Evolutionary conservation across 2,888 invertebrate species (phyloP).

Genomic region (Thera obeliscata): DNA sequence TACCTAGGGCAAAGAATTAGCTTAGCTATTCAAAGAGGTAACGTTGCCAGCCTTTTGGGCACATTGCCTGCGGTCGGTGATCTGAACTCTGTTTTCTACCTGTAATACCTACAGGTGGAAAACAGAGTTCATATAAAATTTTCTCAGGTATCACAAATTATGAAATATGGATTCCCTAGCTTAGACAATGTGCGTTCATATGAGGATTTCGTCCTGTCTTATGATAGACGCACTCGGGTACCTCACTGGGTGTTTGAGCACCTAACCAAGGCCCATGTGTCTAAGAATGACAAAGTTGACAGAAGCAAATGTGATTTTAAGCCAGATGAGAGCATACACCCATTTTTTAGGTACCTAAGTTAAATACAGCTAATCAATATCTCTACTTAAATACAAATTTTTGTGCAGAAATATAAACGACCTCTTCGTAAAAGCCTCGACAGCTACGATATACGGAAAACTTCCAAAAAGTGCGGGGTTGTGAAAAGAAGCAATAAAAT

Average conservation of each 20-base stretch:
- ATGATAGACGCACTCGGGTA: conserved; percentile 93
- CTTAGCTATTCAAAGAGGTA: too few species aligned
- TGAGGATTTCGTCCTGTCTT: conserved; percentile 96
- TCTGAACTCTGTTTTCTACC: too few species aligned
- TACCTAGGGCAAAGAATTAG: too few species aligned
- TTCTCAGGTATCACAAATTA: conserved; percentile 91
- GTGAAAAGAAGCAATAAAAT: too few species aligned
- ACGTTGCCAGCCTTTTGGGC: too few species aligned
- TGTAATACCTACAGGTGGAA: too few species aligned
- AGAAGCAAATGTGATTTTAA: conserved; percentile 93
- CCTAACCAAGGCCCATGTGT: conserved; percentile 90
- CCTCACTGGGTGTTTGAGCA: conserved; percentile 99
- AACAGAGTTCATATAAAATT: too few species aligned
- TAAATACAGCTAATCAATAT: background rate
- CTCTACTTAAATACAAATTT: background rate
- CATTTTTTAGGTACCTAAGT: conserved; percentile 88
- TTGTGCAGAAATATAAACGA: too few species aligned
- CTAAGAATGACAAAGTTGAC: conserved; percentile 89
- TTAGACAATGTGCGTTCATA: conserved; percentile 93
- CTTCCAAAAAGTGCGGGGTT: too few species aligned
- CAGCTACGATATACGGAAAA: too few species aligned
- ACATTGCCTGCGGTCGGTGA: too few species aligned
- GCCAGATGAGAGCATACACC: conserved; percentile 93
- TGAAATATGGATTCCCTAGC: conserved; percentile 97
- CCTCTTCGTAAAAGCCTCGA: too few species aligned